These are phyloP conservation scores for Sarcophaga caerulescens DNA, from an alignment of 2,888 invertebrate genomes.

Conservation along the genomic window DNA sequence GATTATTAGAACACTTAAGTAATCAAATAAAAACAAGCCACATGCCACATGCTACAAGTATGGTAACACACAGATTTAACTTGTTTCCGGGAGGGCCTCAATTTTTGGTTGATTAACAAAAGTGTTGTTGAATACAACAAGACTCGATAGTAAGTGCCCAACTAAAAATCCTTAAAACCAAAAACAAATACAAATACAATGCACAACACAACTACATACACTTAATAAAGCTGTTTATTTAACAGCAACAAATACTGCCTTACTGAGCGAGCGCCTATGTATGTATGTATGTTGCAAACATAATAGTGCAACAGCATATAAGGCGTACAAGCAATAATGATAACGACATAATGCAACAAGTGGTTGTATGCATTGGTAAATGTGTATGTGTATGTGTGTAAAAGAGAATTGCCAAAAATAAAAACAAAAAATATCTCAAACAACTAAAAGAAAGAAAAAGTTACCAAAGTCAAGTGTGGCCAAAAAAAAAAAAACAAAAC, in stretches of 20 bases:
- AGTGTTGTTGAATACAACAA: neutral
- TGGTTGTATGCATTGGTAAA: conserved; percentile 6
- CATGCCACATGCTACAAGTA: neutral
- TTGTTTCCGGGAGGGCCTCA: neutral
- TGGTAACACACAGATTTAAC: neutral
- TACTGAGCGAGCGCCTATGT: neutral
- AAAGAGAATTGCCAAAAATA: conserved; percentile 60
- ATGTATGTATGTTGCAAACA: conserved; percentile 47
- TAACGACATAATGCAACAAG: conserved; percentile 56
- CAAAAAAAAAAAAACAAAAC: conserved; percentile 39
- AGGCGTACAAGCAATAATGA: neutral
- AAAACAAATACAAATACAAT: neutral
- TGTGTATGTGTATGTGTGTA: conserved; percentile 11
- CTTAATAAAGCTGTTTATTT: neutral
- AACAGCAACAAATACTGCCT: neutral
- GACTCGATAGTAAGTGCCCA: neutral
- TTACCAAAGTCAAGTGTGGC: conserved; percentile 67
- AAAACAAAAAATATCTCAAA: conserved; percentile 21
- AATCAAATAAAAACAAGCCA: conserved; percentile 49
- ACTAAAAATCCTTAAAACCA: neutral
- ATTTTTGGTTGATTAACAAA: neutral
- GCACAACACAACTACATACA: neutral
- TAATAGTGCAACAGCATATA: neutral
- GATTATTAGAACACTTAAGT: conserved; percentile 59
- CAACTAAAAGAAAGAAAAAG: conserved; percentile 59